phyloP scores from a whole-genome alignment of 2,113 vertebrate genomes.

The Hippocampus zosterae region DNA sequence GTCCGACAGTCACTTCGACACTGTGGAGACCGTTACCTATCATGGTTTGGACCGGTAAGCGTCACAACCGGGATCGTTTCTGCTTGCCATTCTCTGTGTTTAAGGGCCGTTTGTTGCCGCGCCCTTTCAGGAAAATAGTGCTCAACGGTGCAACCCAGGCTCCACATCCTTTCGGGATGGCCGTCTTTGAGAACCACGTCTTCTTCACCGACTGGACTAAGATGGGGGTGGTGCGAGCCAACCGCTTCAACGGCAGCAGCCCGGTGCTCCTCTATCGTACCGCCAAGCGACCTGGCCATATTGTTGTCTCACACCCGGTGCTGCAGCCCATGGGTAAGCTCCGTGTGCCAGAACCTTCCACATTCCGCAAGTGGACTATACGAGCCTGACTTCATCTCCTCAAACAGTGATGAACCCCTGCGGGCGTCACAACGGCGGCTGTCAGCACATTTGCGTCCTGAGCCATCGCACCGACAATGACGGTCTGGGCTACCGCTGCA shows the following conservation, averaged over 20 bases:
- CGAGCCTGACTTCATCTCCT: conserved; percentile 1
- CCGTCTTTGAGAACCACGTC: conserved; percentile 68
- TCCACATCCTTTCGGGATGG: conserved; percentile 65
- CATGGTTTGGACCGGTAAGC: conserved; percentile 66
- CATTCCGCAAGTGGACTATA: neutral
- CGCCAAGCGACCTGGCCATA: conserved; percentile 48
- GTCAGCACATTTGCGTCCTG: conserved; percentile 69
- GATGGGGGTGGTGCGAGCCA: conserved; percentile 66
- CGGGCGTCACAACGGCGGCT: conserved; percentile 67
- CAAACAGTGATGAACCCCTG: conserved; percentile 64
- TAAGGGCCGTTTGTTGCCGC: neutral
- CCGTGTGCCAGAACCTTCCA: no score
- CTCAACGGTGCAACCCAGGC: conserved; percentile 56
- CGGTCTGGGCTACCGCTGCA: conserved; percentile 68
- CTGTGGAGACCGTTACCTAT: conserved; percentile 71
- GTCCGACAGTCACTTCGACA: conserved; percentile 73
- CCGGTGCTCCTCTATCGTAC: conserved; percentile 60
- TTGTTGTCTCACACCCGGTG: conserved; percentile 53
- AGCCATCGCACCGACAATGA: conserved; percentile 64
- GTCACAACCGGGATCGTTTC: neutral
- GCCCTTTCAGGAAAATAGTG: conserved; percentile 44
- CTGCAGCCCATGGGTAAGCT: conserved; percentile 61
- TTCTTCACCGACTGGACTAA: conserved; percentile 73
- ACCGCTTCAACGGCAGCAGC: conserved; percentile 63
- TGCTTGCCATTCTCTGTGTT: neutral